phyloP scores from a whole-genome alignment of 2,113 vertebrate species.

The Illadopsis cleaveri region DNA sequence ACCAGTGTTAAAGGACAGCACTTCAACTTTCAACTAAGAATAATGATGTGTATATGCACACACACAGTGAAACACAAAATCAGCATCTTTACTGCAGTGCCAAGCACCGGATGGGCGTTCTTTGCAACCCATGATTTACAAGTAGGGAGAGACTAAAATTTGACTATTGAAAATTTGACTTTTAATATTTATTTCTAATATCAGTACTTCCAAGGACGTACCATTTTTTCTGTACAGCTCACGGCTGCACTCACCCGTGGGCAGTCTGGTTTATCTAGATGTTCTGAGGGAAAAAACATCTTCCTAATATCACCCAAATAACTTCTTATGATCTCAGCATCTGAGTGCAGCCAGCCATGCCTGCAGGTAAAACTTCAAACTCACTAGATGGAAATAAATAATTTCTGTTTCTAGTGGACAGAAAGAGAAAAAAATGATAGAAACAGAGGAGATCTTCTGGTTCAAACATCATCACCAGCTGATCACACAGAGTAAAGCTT shows the following conservation, averaged over 20 bases:
- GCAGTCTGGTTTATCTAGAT: background rate
- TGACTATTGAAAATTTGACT: background rate
- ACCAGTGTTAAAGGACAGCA: background rate
- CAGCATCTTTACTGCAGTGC: background rate
- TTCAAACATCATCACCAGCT: background rate
- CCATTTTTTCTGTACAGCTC: background rate
- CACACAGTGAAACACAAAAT: background rate
- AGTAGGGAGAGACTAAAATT: background rate
- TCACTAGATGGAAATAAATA: background rate
- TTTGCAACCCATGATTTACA: background rate
- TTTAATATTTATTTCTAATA: background rate
- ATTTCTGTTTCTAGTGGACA: background rate
- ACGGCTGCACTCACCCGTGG: background rate
- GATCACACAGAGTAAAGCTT: background rate
- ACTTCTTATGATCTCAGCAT: background rate
- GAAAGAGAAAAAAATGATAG: background rate
- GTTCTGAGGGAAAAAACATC: background rate
- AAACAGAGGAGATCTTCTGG: background rate
- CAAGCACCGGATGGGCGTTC: background rate
- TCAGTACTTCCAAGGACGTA: background rate
- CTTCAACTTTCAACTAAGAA: background rate
- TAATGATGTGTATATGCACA: background rate
- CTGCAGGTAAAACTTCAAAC: background rate
- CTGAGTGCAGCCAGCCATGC: background rate
- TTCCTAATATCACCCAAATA: background rate